A percentile compares a stretch with the other conserved stretches of the same genome.
Conservation (phyloP, 2,797 vertebrate genomes). For the Simalia tracyae region DNA sequence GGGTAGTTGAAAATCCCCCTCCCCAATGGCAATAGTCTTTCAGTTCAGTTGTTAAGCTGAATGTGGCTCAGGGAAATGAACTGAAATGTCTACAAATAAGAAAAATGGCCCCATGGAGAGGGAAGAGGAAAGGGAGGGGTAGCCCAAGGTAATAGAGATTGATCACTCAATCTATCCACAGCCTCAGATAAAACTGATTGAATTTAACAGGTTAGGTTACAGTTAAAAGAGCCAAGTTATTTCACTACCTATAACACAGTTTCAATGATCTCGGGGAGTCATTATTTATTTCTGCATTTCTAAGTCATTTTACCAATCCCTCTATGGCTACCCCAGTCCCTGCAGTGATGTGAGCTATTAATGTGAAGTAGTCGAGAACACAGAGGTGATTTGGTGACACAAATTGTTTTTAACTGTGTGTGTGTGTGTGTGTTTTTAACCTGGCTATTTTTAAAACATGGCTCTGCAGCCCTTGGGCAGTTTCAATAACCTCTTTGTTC, state of each 20-base stretch:
- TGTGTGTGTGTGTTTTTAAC: slow-evolving; percentile 64
- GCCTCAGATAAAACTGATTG: slow-evolving; percentile 73
- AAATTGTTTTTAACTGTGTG: slow-evolving; percentile 70
- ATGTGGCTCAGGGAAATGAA: slow-evolving; percentile 72
- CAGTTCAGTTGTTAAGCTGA: slow-evolving; percentile 66
- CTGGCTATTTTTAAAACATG: slow-evolving; percentile 65
- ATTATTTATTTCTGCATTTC: slow-evolving; percentile 81
- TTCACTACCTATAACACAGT: slow-evolving; percentile 67
- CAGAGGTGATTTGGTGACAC: slow-evolving; percentile 68
- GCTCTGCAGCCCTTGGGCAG: slow-evolving; percentile 46
- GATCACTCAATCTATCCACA: slow-evolving; percentile 66
- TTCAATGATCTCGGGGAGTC: slow-evolving; percentile 70
- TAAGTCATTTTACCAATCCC: slow-evolving; percentile 77
- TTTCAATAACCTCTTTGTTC: slow-evolving; percentile 43
- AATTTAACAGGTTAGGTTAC: slow-evolving; percentile 74
- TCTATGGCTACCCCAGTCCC: slow-evolving; percentile 74
- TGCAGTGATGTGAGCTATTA: slow-evolving; percentile 78
- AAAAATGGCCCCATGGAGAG: slow-evolving; percentile 68
- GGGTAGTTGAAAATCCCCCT: slow-evolving; percentile 24
- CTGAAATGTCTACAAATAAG: slow-evolving; percentile 70
- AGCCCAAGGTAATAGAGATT: slow-evolving; percentile 70
- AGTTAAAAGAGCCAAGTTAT: slow-evolving; percentile 69
- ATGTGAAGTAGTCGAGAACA: slow-evolving; percentile 76
- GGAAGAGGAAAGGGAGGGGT: background rate
- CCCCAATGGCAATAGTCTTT: slow-evolving; percentile 27